Percentiles rank a stretch among this genome's conserved stretches.
These are phyloP conservation scores for Rhinoptilus africanus DNA, from an alignment of 2,113 vertebrate species.

Conservation along the genomic window DNA sequence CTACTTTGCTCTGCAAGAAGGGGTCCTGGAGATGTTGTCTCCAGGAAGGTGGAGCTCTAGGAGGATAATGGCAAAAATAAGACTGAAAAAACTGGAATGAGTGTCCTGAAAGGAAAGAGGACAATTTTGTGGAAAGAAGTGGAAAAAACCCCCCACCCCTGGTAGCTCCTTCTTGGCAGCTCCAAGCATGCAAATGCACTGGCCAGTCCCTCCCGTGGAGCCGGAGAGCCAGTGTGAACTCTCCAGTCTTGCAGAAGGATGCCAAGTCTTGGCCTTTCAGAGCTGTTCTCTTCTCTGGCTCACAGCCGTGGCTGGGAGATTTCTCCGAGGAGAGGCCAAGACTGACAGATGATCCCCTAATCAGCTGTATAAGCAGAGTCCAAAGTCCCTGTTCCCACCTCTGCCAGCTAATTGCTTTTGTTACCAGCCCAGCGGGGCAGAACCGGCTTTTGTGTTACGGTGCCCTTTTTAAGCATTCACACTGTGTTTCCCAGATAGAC, in stretches of 20 bases:
- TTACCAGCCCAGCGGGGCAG: not conserved
- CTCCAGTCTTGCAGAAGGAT: not conserved
- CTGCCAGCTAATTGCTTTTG: conserved; percentile 13
- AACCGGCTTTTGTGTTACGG: rapidly evolving
- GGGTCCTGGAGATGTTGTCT: not conserved
- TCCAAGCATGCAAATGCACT: not conserved
- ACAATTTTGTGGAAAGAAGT: not conserved
- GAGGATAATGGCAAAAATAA: not conserved
- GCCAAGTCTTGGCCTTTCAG: conserved; percentile 1
- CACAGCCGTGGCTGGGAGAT: not conserved
- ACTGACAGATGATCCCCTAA: conserved; percentile 56
- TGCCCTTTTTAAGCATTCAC: conserved; percentile 21
- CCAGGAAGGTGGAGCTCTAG: not conserved
- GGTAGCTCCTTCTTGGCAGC: not conserved
- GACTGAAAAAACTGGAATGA: not conserved
- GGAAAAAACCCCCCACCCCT: not conserved
- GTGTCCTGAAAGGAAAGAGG: not conserved
- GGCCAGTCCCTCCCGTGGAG: rapidly evolving
- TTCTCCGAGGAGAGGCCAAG: not conserved
- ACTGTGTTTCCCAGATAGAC: not conserved
- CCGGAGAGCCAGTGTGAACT: not conserved
- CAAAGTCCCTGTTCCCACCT: not conserved
- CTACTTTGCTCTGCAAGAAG: not conserved
- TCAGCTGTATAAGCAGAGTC: conserved; percentile 31
- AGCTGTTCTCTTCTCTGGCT: conserved; percentile 1